Conservation (phyloP, 2,113 vertebrate genomes). For the Paramisgurnus dabryanus region DNA sequence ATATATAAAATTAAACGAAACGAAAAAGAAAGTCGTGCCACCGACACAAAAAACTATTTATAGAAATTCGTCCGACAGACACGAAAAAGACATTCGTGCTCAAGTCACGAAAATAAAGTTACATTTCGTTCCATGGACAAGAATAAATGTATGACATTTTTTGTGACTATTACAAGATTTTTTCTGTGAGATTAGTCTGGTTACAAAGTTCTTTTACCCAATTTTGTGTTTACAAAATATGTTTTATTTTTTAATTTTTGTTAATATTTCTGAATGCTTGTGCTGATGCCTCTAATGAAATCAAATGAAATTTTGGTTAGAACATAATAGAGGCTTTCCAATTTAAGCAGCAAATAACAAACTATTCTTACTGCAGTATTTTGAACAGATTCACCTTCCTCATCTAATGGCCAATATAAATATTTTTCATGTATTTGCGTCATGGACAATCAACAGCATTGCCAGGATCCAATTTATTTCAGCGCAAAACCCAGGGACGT, state of each 20-base stretch:
- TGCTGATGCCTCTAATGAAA: conserved; percentile 9
- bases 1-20: too few relatives aligned
- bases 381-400: not conserved
- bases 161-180: too few relatives aligned
- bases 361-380: conserved; percentile 4
- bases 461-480: not conserved
- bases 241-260: not conserved
- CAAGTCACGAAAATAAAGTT: too few relatives aligned
- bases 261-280: conserved; percentile 9
- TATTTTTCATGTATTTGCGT: not conserved
- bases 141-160: too few relatives aligned
- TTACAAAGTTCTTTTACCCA: conserved; percentile 8
- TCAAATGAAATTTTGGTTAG: not conserved
- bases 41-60: too few relatives aligned
- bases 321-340: conserved; percentile 12
- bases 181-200: too few relatives aligned
- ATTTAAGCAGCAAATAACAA: not conserved
- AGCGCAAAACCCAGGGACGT: too few relatives aligned
- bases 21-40: too few relatives aligned
- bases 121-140: too few relatives aligned
- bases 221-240: conserved; percentile 7
- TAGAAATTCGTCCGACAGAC: too few relatives aligned
- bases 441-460: not conserved
- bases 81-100: too few relatives aligned
- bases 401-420: not conserved